Conservation (phyloP, 2,888 invertebrate genomes). For the Caenorhabditis zanzibari region DNA sequence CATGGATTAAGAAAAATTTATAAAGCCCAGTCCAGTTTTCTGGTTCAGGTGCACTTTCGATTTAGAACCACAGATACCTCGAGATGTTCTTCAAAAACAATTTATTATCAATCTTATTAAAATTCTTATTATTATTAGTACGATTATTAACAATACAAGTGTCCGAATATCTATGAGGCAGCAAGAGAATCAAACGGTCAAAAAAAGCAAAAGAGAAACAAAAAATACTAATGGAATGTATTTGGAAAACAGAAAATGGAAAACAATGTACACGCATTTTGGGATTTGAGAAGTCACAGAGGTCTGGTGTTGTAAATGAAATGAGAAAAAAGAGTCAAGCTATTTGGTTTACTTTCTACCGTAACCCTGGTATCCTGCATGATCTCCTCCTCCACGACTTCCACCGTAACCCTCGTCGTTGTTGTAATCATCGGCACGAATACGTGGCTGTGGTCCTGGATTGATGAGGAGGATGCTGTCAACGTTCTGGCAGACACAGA, state of each 20-base stretch:
- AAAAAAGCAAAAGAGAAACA: background rate
- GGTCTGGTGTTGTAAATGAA: slow-evolving; percentile 33
- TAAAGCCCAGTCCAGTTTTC: no score
- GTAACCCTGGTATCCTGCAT: slow-evolving; percentile 55
- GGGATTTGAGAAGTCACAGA: slow-evolving; percentile 46
- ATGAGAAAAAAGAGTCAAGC: background rate
- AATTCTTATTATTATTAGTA: slow-evolving; percentile 17
- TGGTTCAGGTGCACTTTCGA: no score
- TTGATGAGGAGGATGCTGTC: slow-evolving; percentile 83
- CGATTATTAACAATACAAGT: slow-evolving; percentile 29
- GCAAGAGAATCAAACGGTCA: slow-evolving; percentile 35
- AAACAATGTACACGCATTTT: slow-evolving; percentile 50
- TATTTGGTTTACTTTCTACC: slow-evolving; percentile 46
- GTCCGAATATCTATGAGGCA: slow-evolving; percentile 25
- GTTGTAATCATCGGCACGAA: slow-evolving; percentile 76
- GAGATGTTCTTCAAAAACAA: background rate
- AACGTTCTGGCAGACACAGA: slow-evolving; percentile 83
- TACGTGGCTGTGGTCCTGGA: slow-evolving; percentile 80
- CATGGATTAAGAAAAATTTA: background rate
- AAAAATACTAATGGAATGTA: slow-evolving; percentile 1
- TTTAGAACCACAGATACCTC: no score
- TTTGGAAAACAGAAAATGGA: slow-evolving; percentile 19
- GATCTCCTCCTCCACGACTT: slow-evolving; percentile 34
- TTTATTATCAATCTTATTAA: slow-evolving; percentile 1
- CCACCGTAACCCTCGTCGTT: slow-evolving; percentile 45